phyloP scores from a whole-genome alignment of 2,888 invertebrate species.

The Ashinkailepas kermadecensis region DNA sequence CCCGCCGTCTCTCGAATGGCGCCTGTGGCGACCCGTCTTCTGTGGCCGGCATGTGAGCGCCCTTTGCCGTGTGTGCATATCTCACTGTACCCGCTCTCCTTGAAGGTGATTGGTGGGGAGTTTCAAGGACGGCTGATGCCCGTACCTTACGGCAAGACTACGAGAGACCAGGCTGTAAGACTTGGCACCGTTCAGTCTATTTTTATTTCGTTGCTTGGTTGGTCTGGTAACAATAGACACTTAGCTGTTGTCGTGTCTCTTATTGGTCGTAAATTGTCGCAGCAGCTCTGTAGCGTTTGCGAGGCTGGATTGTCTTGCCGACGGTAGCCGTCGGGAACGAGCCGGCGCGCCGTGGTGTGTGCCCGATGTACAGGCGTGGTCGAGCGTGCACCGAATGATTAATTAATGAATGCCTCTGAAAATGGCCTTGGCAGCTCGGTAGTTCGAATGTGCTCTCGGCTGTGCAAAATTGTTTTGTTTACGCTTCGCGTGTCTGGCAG shows the following conservation, averaged over 20 bases:
- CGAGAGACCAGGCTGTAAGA: conserved; percentile 99
- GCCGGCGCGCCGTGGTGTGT: background rate
- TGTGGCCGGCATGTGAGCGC: conserved; percentile 34
- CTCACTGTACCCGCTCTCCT: conserved; percentile 81
- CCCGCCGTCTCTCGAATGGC: conserved; percentile 25
- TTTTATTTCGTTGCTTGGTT: background rate
- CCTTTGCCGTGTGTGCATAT: conserved; percentile 42
- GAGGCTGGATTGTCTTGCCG: background rate
- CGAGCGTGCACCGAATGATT: background rate
- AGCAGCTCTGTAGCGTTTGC: background rate
- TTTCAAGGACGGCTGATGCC: conserved; percentile 99
- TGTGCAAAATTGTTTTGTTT: background rate
- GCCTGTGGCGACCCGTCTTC: conserved; percentile 37
- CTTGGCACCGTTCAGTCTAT: background rate
- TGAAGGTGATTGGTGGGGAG: conserved; percentile 99
- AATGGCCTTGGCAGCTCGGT: background rate
- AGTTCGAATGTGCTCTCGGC: background rate
- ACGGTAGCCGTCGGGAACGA: background rate
- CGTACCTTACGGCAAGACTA: conserved; percentile 99
- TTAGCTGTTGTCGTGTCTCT: conserved; percentile 10
- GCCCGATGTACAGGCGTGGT: background rate
- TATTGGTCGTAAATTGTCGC: conserved; percentile 9
- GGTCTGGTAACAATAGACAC: background rate
- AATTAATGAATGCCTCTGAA: background rate
- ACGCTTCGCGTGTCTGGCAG: background rate